Evolutionary conservation across 2,113 vertebrate species (phyloP), one percentile per base, ranked within the genome.

Genomic region (Riparia riparia): DNA sequence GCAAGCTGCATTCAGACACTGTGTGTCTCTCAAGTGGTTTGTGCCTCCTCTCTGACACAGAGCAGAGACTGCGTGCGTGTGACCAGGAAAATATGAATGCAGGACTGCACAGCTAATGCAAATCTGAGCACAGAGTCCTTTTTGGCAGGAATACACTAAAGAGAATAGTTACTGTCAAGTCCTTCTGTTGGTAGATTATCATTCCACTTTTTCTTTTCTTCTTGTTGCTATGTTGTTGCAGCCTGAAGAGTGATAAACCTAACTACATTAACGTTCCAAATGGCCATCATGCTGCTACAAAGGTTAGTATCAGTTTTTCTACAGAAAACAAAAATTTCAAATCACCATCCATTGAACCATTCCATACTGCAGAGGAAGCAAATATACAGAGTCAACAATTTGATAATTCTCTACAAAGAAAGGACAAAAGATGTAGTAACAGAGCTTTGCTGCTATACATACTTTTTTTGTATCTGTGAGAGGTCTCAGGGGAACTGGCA

Each of bases 401-500:
- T 7, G 20, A 68, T 60, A 57, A 37, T 44, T 64, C 41, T 65
- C 32, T 50, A 24, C 15, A 82, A 69, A 88, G 39, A 76, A 61
- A 69, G n/a, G 31, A 82, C 17, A 18, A 69, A 82, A 76, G 39
- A 69, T 21, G 20, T 9, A 11, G 31, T 28, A 92, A 42, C 7
- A 47, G 39, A 49, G 42, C 21, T 61, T 56, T 71, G 39, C 61
- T 91, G 65, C 31, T 70, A 56, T 31, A 93, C 79, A 0, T 85
- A 96, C 94, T 61, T 92, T 93, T 66, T 92, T 96, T 53, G 47
- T 44, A 10, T 96, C 82, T 56, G 80, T 71, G n/a, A 98, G 93
- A 37, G 97, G 93, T 25, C 83, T 96, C 87, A 95, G 73, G 4
- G 98, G 98, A 85, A 95, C 92, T 25, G 97, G 90, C 17, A 98